Evolutionary conservation across 2,797 vertebrate genomes (phyloP), one percentile per base, ranked within the genome.

Genomic region (Rhinella marina): DNA sequence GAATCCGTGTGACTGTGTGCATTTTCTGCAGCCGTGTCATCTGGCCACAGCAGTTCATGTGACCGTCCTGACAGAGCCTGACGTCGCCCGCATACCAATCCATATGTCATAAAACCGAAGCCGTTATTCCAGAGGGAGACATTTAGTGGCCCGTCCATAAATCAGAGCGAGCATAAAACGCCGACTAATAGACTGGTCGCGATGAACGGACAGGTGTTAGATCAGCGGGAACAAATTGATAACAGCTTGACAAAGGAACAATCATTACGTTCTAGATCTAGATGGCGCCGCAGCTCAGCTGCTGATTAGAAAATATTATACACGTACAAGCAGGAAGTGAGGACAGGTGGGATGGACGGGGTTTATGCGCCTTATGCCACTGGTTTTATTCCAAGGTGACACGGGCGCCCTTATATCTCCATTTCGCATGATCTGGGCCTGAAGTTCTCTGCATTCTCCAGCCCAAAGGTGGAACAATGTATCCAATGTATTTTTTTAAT

Each of bases 151-250:
- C 66, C n/a, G 61, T 56, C 64, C 84, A 76, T 86, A 86, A 86
- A 86, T 86, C 84, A 78, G 59, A 27, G 23, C 14, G 52, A 57
- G 50, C 61, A 86, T 86, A 79, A 85, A 84, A 84, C 17, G 41
- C 83, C 27, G 72, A 64, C 70, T 77, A 77, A 86, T 54, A 78
- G 73, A 86, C 84, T 78, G 62, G 79, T 79, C 70, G 52, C 32
- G 25, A 73, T 25, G 54, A 84, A 62, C n/a, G 54, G 70, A 78
- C 73, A 79, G 84, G 48, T 79, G 61, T 79, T 78, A 78, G 75
- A 79, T 79, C 75, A 86, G 73, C 84, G 41, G 59, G 25, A 79
- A 77, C 75, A 79, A 41, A 57, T 32, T 84, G 56, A 84, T 76
- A 75, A 76, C 82, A 75, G 68, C 54, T 29, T 41, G 70, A 61